These are phyloP conservation scores for Adelphocoris suturalis DNA, from an alignment of 2,888 invertebrate genomes.

Conservation along the genomic window DNA sequence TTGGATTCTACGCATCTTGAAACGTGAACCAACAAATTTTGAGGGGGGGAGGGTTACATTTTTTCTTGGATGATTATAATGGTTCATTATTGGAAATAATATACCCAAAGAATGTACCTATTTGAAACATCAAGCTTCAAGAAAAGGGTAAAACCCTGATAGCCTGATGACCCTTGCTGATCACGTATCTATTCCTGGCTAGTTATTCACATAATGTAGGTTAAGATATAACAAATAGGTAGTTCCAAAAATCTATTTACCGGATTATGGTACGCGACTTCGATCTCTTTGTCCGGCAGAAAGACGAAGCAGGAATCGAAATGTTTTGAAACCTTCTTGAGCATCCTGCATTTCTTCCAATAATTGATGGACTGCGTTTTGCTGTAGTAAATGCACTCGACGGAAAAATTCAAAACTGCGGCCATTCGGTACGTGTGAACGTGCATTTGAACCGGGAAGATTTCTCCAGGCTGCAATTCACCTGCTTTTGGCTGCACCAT, in stretches of 20 bases:
- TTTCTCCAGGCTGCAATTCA: conserved; percentile 44
- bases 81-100: too few relatives aligned
- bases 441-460: conserved; percentile 56
- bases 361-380: not conserved
- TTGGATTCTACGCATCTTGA: not conserved
- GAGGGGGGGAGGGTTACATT: too few relatives aligned
- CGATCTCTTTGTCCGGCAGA: conserved; percentile 51
- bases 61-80: too few relatives aligned
- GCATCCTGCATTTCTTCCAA: conserved; percentile 33
- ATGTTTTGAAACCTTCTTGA: not conserved
- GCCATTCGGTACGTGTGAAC: conserved; percentile 28
- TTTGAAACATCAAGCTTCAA: too few relatives aligned
- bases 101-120: too few relatives aligned
- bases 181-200: too few relatives aligned
- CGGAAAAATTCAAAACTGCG: conserved; percentile 23
- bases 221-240: too few relatives aligned
- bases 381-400: conserved; percentile 53
- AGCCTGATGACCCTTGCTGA: too few relatives aligned
- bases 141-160: too few relatives aligned
- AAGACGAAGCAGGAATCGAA: conserved; percentile 58
- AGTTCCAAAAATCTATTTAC: too few relatives aligned
- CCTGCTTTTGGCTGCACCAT: conserved; percentile 51
- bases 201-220: too few relatives aligned
- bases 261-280: conserved; percentile 55
- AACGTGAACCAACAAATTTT: too few relatives aligned